Evolutionary conservation across 1,140 invertebrate species (phyloP).

Genomic region (fruit fly (Drosophila melanogaster)): Release_6_plus_ISO1_MT NT_037436.4:22180001-22180500

Average conservation of each 20-base stretch:
- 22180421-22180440: conserved; percentile 53
- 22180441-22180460: conserved; percentile 9
- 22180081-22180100: conserved; percentile 16
- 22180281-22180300: no score
- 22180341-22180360: conserved; percentile 44
- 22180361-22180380: conserved; percentile 33
- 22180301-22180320: conserved; percentile 31
- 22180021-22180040: conserved; percentile 71
- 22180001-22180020: conserved; percentile 64
- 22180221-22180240: conserved; percentile 77
- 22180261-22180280: not conserved
- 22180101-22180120: conserved; percentile 16
- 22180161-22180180: conserved; percentile 78
- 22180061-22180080: conserved; percentile 52
- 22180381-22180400: conserved; percentile 15
- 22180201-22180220: conserved; percentile 58
- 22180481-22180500: conserved; percentile 29
- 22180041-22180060: conserved; percentile 78
- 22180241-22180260: conserved; percentile 60
- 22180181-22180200: conserved; percentile 48
- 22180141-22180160: conserved; percentile 15
- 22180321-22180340: conserved; percentile 35
- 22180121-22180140: conserved; percentile 2
- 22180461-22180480: conserved; percentile 40
- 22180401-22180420: conserved; percentile 7